Evolutionary conservation across 37 sponge, comb jelly and placozoan species (phyloP).

Genomic region (Lycopodina hypogea): DNA sequence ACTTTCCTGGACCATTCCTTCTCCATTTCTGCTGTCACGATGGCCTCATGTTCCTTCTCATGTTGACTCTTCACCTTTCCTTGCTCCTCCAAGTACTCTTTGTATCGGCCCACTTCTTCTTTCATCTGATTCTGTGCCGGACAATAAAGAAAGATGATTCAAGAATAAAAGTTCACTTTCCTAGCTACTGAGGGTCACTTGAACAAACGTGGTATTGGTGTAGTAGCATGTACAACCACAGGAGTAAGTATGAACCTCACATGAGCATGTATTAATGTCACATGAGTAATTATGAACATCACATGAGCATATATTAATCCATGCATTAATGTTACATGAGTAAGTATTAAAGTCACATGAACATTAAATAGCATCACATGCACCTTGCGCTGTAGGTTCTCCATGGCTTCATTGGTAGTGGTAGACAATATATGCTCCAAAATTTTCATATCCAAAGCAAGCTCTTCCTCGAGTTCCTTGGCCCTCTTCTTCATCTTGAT

Average conservation of each 20-base stretch:
- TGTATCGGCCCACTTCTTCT: constrained; percentile 75
- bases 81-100: constrained; percentile 73
- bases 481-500: constrained; percentile 88
- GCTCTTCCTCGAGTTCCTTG: constrained; percentile 88
- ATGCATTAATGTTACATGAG: too few species aligned
- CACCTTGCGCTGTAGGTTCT: constrained; percentile 70
- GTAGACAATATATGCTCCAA: constrained; percentile 79
- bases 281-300: too few species aligned
- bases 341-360: too few species aligned
- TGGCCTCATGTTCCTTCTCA: constrained; percentile 81
- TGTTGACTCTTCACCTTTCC: constrained; percentile 64
- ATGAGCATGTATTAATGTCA: too few species aligned
- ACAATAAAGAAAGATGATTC: neutral
- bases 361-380: neutral
- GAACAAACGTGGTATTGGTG: too few species aligned
- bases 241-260: too few species aligned
- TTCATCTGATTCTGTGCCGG: constrained; percentile 66
- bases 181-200: neutral
- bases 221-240: too few species aligned
- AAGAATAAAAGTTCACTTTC: neutral
- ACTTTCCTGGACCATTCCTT: constrained; percentile 86
- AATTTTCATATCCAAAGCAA: constrained; percentile 96
- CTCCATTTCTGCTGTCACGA: constrained; percentile 86
- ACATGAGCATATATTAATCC: too few species aligned
- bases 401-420: constrained; percentile 79